These are phyloP conservation scores for Lagenorhynchus albirostris DNA, from an alignment of 2,113 vertebrate genomes.

Conservation along the genomic window DNA sequence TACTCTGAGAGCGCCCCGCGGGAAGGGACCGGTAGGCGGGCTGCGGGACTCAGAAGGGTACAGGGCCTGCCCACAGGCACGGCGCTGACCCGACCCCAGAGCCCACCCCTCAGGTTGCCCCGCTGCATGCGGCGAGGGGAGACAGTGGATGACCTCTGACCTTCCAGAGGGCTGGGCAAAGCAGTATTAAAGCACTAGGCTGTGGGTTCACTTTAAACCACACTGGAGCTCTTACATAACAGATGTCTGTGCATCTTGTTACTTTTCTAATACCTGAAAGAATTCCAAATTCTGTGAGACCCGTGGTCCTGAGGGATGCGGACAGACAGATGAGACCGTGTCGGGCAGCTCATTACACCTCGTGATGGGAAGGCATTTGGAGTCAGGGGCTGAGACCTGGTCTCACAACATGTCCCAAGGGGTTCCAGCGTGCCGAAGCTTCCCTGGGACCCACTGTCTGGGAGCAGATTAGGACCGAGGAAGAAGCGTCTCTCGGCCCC, in stretches of 20 bases:
- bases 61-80: neutral
- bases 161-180: neutral
- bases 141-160: neutral
- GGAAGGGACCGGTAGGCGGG: neutral
- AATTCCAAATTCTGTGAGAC: too few relatives aligned
- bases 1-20: neutral
- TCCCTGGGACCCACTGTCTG: neutral
- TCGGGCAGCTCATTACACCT: neutral
- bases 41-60: too few relatives aligned
- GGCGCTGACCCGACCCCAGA: too few relatives aligned
- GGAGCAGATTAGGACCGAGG: neutral
- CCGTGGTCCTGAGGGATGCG: neutral
- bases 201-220: neutral
- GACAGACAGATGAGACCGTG: too few relatives aligned
- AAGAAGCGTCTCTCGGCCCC: neutral
- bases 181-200: neutral
- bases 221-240: neutral
- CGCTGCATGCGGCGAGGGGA: neutral
- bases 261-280: neutral
- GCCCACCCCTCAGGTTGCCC: neutral
- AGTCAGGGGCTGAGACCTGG: neutral
- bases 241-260: neutral
- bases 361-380: neutral
- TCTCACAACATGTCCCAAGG: neutral
- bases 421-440: neutral